These are phyloP conservation scores for Drosophila carrolli DNA, from an alignment of 1,140 invertebrate species.

Conservation along the genomic window DNA sequence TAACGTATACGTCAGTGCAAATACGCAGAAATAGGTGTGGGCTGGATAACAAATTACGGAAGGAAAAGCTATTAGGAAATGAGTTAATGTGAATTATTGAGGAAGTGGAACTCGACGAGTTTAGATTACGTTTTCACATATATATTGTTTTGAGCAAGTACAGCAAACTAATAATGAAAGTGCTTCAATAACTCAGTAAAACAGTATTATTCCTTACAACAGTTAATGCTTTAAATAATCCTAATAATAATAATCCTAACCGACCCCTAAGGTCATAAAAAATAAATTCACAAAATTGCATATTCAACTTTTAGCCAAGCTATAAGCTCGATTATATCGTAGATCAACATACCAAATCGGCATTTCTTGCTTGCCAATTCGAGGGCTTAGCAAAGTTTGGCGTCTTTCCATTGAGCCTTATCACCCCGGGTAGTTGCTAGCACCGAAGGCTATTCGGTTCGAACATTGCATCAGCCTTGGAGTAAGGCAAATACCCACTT, in stretches of 20 bases:
- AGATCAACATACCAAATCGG: not conserved
- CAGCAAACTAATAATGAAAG: not conserved
- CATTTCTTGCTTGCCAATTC: not conserved
- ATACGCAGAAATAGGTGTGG: constrained; percentile 12
- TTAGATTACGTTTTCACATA: not conserved
- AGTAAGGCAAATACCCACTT: constrained; percentile 7
- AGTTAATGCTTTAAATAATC: too few relatives aligned
- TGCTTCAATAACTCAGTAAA: too few relatives aligned
- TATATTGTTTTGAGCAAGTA: not conserved
- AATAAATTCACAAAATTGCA: too few relatives aligned
- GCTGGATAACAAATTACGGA: constrained; percentile 5
- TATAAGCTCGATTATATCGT: not conserved
- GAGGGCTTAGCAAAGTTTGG: constrained; percentile 14
- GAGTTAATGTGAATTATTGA: constrained; percentile 10
- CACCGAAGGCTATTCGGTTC: constrained; percentile 5
- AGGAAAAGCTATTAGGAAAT: constrained; percentile 33
- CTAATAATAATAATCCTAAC: too few relatives aligned
- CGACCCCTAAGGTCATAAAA: too few relatives aligned
- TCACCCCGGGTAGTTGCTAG: constrained; percentile 18
- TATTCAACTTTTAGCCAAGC: not conserved
- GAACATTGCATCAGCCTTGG: constrained; percentile 29
- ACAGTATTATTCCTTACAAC: too few relatives aligned
- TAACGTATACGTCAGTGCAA: constrained; percentile 30
- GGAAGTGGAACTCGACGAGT: too few relatives aligned
- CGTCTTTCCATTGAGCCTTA: constrained; percentile 6